Evolutionary conservation across 2,113 vertebrate genomes (phyloP), one percentile per base, ranked within the genome.

Genomic region (Nibea coibor): DNA sequence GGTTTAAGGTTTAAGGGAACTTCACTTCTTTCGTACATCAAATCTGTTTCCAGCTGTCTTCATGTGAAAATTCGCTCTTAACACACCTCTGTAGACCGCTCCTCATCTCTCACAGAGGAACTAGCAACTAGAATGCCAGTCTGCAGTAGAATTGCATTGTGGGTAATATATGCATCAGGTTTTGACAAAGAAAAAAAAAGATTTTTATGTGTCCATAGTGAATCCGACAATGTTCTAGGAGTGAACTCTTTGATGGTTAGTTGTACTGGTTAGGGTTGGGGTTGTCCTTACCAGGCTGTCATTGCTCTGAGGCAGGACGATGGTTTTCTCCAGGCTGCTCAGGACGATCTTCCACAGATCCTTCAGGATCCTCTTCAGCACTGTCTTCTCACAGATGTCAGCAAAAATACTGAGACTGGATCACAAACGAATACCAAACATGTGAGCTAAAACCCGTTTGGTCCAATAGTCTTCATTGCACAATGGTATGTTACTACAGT

Each of bases 301-400:
- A 20, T 96, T 96, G 85, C 96, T 96, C 28, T 97, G 97, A 0
- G 98, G 98, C 71, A 99, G 93, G 31, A 99, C 97, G 56, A 99
- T 96, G 88, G 95, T 93, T 72, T 94, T 97, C 94, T 99, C 98
- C 96, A 99, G 94, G 78, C 97, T 97, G 90, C 96, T 97, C 93
- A 99, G 96, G 42, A 99, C 97, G 2, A 96, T 96, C 87, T 96
- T 94, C 98, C 98, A 99, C 72, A 99, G 96, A 74, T 99, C 98
- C 84, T 99, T 99, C 81, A 99, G 93, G 69, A 99, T 97, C 17
- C 97, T 94, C 89, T 99, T 99, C 93, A 99, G 93, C 81, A 99
- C 98, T 0, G 97, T 97, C 94, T 99, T 99, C 93, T 99, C 98
- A 92, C 98, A 99, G 84, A 96, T 93, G 14, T 97, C 96, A 0